Evolutionary conservation across 1,140 invertebrate genomes (phyloP).

Genomic region (Maconellicoccus hirsutus): DNA sequence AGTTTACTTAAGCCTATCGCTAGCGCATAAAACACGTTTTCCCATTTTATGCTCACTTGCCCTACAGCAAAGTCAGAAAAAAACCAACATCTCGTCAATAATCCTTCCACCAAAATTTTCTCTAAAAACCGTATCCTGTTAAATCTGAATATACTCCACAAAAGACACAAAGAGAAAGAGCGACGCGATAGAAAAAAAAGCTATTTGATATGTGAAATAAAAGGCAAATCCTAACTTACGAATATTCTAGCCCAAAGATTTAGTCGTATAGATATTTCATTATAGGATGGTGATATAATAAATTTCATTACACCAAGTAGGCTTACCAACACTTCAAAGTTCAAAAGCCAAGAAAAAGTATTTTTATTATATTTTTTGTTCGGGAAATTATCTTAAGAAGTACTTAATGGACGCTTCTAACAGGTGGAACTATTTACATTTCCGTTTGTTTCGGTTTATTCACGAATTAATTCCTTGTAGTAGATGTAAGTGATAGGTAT

Average conservation of each 20-base stretch:
- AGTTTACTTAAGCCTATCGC: background rate
- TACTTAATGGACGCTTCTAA: too few relatives aligned
- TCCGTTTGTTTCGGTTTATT: too few relatives aligned
- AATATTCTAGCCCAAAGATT: background rate
- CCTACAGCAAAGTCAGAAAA: background rate
- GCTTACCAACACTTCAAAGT: background rate
- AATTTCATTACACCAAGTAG: background rate
- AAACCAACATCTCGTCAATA: background rate
- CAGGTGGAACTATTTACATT: too few relatives aligned
- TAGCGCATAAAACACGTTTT: constrained; percentile 2
- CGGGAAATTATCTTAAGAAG: too few relatives aligned
- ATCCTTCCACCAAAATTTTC: background rate
- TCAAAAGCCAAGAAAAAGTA: too few relatives aligned
- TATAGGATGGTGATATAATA: background rate
- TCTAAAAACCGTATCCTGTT: background rate
- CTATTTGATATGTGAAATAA: background rate
- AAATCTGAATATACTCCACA: background rate
- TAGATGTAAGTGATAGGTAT: too few relatives aligned
- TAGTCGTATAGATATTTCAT: background rate
- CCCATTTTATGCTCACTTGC: background rate
- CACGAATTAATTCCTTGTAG: too few relatives aligned
- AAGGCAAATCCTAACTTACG: background rate
- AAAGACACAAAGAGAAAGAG: background rate
- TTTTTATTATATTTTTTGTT: too few relatives aligned
- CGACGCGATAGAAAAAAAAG: background rate